phyloP scores from a whole-genome alignment of 2,888 invertebrate species.

The Thymelicus acteon region DNA sequence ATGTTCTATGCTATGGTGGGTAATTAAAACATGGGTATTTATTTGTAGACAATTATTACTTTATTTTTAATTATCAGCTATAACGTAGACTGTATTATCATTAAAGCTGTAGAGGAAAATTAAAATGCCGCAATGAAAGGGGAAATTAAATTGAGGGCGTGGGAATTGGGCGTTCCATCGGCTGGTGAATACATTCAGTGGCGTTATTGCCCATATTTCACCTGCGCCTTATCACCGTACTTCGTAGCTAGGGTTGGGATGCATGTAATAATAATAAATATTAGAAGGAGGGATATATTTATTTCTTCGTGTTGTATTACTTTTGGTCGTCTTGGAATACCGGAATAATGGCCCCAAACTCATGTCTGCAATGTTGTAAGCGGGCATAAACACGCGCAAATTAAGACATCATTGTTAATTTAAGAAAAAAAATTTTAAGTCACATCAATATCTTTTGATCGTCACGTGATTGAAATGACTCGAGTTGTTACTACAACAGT shows the following conservation, averaged over 20 bases:
- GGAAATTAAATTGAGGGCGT: conserved; percentile 13
- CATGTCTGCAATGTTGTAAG: too few relatives aligned
- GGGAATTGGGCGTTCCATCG: conserved; percentile 29
- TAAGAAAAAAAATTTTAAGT: too few relatives aligned
- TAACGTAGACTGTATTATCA: background rate
- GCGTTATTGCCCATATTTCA: conserved; percentile 33
- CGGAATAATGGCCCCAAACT: too few relatives aligned
- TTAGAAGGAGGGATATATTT: background rate
- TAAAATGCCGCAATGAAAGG: conserved; percentile 24
- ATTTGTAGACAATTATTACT: background rate
- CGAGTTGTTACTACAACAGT: background rate
- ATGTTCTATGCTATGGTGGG: too few relatives aligned
- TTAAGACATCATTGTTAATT: too few relatives aligned
- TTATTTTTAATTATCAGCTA: background rate
- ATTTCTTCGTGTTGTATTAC: background rate
- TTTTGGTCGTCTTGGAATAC: too few relatives aligned
- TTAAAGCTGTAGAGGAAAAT: conserved; percentile 15
- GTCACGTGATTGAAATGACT: background rate
- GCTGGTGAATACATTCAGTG: conserved; percentile 21
- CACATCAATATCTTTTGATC: too few relatives aligned
- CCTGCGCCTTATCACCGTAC: conserved; percentile 28
- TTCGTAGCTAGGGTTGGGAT: conserved; percentile 19
- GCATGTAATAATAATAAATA: background rate
- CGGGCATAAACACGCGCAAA: too few relatives aligned
- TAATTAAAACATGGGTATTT: too few relatives aligned